These are phyloP conservation scores for Saguinus midas DNA, from an alignment of 2,113 vertebrate species.

Conservation along the genomic window DNA sequence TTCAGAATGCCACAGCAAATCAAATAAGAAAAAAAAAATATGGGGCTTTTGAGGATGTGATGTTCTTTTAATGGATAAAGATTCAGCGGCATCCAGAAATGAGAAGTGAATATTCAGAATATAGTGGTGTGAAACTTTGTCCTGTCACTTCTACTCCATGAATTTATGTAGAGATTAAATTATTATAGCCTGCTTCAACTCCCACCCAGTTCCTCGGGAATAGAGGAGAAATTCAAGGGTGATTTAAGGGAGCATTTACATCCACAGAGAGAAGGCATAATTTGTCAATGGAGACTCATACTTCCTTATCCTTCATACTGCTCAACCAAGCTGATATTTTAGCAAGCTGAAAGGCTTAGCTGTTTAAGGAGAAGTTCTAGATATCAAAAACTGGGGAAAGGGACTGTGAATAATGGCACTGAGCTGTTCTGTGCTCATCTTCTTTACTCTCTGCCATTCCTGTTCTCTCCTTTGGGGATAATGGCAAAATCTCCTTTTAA, in stretches of 20 bases:
- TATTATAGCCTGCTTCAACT: not conserved
- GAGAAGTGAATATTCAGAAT: slow-evolving; percentile 37
- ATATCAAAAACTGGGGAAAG: not conserved
- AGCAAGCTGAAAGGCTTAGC: not conserved
- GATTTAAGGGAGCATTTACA: slow-evolving; percentile 35
- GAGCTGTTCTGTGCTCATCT: not conserved
- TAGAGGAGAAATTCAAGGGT: slow-evolving; percentile 17
- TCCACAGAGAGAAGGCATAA: not conserved
- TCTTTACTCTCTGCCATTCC: not conserved
- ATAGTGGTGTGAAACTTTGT: not conserved
- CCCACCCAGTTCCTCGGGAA: not conserved
- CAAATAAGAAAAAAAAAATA: slow-evolving; percentile 1
- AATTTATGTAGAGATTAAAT: slow-evolving; percentile 47
- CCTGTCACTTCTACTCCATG: slow-evolving; percentile 40
- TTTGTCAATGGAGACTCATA: slow-evolving; percentile 24
- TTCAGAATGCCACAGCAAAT: not conserved
- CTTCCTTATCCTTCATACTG: not conserved
- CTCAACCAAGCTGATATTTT: not conserved
- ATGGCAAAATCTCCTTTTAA: not conserved
- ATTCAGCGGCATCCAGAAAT: not conserved
- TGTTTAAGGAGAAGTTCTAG: not conserved
- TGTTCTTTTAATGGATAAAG: slow-evolving; percentile 31
- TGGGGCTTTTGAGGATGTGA: not conserved
- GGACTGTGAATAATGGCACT: not conserved
- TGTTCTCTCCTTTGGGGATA: not conserved